Evolutionary conservation across 2,797 vertebrate species (phyloP).

Genomic region (Enoplosus armatus): DNA sequence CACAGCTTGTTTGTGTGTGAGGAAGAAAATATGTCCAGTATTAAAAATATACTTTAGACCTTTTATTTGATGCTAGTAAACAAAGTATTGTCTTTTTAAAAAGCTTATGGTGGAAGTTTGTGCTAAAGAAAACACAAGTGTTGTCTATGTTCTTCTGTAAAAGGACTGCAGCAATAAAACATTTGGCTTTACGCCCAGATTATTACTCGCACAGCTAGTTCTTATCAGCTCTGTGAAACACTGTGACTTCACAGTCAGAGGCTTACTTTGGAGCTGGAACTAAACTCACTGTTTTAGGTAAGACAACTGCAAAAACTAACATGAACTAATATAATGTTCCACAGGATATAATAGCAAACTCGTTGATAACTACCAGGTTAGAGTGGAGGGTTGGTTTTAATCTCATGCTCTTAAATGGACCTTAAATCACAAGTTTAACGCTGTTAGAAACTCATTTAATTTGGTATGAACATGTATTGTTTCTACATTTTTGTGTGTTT

Average conservation of each 20-base stretch:
- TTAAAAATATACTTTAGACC: background rate
- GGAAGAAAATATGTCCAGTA: background rate
- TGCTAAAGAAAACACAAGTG: background rate
- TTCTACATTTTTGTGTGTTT: background rate
- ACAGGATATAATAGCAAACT: background rate
- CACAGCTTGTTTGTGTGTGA: background rate
- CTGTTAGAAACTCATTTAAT: too few relatives aligned
- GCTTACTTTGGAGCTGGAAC: constrained; percentile 80
- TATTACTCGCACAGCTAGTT: constrained; percentile 29
- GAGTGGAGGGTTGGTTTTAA: background rate
- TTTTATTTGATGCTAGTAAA: background rate
- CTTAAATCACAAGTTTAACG: too few relatives aligned
- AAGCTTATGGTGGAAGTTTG: background rate
- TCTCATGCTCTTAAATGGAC: background rate
- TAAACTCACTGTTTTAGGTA: constrained; percentile 85
- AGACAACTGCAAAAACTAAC: constrained; percentile 35
- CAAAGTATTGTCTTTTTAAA: background rate
- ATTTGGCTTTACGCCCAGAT: constrained; percentile 52
- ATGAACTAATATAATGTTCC: background rate
- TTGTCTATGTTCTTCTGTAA: background rate
- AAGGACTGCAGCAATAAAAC: background rate
- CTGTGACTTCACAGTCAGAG: constrained; percentile 72
- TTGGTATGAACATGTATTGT: background rate
- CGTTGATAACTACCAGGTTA: background rate
- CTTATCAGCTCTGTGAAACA: constrained; percentile 54